phyloP scores from a whole-genome alignment of 2,888 invertebrate genomes.

The Volucella bombylans region DNA sequence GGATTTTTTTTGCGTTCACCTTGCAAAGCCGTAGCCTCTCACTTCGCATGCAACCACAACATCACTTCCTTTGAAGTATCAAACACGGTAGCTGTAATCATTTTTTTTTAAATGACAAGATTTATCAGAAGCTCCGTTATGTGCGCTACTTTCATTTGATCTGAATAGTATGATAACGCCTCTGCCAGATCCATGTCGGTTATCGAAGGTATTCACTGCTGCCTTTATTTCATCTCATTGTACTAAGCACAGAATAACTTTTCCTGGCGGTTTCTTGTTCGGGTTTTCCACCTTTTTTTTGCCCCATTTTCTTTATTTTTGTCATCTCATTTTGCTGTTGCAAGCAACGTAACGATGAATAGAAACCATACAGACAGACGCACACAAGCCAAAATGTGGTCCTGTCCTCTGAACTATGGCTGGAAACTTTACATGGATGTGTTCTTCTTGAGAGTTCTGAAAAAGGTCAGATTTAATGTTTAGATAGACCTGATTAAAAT shows the following conservation, averaged over 20 bases:
- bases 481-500: slow-evolving; percentile 71
- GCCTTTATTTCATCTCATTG: slow-evolving; percentile 62
- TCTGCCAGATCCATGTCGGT: slow-evolving; percentile 49
- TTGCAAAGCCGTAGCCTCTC: slow-evolving; percentile 14
- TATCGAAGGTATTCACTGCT: slow-evolving; percentile 61
- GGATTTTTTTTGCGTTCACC: slow-evolving; percentile 2
- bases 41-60: slow-evolving; percentile 30
- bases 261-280: slow-evolving; percentile 25
- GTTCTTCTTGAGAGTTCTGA: slow-evolving; percentile 36
- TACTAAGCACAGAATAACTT: slow-evolving; percentile 51
- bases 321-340: slow-evolving; percentile 19
- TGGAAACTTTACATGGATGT: slow-evolving; percentile 57
- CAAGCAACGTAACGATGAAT: slow-evolving; percentile 36
- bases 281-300: slow-evolving; percentile 13
- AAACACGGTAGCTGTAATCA: slow-evolving; percentile 55
- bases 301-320: neutral
- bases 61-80: slow-evolving; percentile 33
- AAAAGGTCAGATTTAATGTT: slow-evolving; percentile 71
- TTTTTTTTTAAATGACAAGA: slow-evolving; percentile 65
- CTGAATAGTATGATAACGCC: slow-evolving; percentile 55
- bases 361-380: slow-evolving; percentile 42
- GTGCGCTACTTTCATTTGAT: slow-evolving; percentile 63
- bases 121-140: slow-evolving; percentile 55
- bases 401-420: slow-evolving; percentile 56
- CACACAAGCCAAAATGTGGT: slow-evolving; percentile 41